Base-by-base conservation (phyloP, 2,888 invertebrate genomes). In the Philereme vetulata region DNA sequence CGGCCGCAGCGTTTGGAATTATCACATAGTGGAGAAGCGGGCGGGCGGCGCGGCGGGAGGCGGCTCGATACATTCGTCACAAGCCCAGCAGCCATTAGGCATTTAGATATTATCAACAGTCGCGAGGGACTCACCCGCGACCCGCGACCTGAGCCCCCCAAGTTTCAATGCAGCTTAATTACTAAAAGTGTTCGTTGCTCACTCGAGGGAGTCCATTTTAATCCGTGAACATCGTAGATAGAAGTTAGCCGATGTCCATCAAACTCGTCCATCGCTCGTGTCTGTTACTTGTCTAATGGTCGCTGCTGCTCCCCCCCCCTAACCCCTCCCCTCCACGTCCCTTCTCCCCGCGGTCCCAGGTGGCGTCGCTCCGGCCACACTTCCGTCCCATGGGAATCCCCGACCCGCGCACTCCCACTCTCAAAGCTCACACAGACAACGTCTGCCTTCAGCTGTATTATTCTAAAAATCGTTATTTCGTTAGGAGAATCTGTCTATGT, bases 71-170 rank as follows among this genome's bases (percentile, higher is more conserved):
- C 91, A 91, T 90, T 91, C 90, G 90, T 91, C 91, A 92, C 92
- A 90, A 90, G 89, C 91, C 90, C 93, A 92, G 90, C 91, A 93
- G 92, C 93, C 92, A 92, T 91, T 91, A 93, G 93, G 92, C 90
- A 91, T 93, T 93, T 93, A 92, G 93, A 92, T 93, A 92, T 91
- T 90, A 91, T 91, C 91, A 86, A 83, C 81, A 76, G 84, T 83
- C 90, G 80, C 85, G 75, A 72, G 82, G 88, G 90, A 88, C 85
- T 86, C 82, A 84, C 86, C 86, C 89, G 84, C 88, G 88, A 84
- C 86, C 86, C 89, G 84, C 88, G 88, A 88, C 89, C 88, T 86
- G 84, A 78, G 84, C 81, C 74, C 56, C 79, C 84, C 83, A 79
- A 84, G 83, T 84, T 84, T 82, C 85, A 84, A 84, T 88, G 88